Base-by-base conservation (phyloP, 2,888 invertebrate species). In the Harmothoe impar region DNA sequence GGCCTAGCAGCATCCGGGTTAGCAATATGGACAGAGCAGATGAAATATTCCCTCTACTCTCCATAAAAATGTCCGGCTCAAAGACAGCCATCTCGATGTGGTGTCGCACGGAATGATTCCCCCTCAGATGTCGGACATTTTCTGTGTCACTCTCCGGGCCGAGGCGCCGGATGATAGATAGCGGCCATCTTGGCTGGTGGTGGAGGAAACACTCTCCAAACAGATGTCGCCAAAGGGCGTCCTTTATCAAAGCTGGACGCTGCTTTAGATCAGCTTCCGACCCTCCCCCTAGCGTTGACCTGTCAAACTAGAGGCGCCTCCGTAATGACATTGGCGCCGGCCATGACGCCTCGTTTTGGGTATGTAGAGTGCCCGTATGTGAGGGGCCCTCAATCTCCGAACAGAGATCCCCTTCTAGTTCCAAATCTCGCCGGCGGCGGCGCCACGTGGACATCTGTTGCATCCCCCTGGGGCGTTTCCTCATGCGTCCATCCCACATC, bases 91-190 rank as follows among this genome's bases (percentile, higher is more conserved):
- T 33, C 35, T 43, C 25, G 77, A 33, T 81, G 0, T 29, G 35
- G 81, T 43, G 81, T 81, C 81, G 43, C 81, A 17, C 5, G 0
- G 81, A 81, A 81, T 33, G 43, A 81, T 81, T 81, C n/a, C 43
- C 35, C 23, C 81, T 81, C 43, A 81, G 81, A 81, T 81, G 35
- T 81, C 43, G 20, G 35, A 81, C 23, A 43, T n/a, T n/a, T n/a
- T 33, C 33, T n/a, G 43, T 81, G 81, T 81, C 43, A 81, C 43
- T 81, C 81, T 81, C 81, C 81, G 23, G 23, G 17, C 81, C 3
- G 3, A 33, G 81, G 43, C 81, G 23, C 43, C 43, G 43, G 43
- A 17, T 25, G 33, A 35, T n/a, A 31, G 77, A 77, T 31, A 77
- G 43, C 23, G 15, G 81, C 43, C 81, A 81, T 81, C 81, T 72